phyloP scores from a whole-genome alignment of 2,888 invertebrate genomes.

The Stictocephala bisonia region DNA sequence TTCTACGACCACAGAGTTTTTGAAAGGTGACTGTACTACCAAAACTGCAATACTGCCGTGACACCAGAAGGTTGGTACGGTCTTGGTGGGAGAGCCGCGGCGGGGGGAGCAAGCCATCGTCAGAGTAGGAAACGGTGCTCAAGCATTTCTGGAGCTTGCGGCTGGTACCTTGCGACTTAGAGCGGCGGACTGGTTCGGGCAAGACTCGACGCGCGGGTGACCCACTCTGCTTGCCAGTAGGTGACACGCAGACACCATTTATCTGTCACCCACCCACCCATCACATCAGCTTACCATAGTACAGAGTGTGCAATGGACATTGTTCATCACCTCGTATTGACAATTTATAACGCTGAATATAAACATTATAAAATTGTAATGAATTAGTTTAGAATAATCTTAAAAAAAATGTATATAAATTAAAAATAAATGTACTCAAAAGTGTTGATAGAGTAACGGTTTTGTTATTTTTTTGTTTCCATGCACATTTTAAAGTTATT shows the following conservation, averaged over 20 bases:
- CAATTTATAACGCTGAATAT: neutral
- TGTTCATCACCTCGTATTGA: slow-evolving; percentile 10
- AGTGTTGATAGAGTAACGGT: too few relatives aligned
- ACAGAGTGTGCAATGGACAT: slow-evolving; percentile 34
- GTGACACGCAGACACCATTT: slow-evolving; percentile 81
- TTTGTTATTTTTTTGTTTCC: too few relatives aligned
- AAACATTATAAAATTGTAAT: neutral
- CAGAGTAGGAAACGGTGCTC: slow-evolving; percentile 87
- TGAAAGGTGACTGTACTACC: slow-evolving; percentile 84
- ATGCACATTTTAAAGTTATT: too few relatives aligned
- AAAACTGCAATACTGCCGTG: slow-evolving; percentile 95
- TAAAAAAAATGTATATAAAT: too few relatives aligned
- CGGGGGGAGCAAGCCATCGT: slow-evolving; percentile 65
- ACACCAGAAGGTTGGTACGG: slow-evolving; percentile 76
- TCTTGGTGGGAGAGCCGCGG: slow-evolving; percentile 65
- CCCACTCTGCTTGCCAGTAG: slow-evolving; percentile 64
- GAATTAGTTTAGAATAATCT: too few relatives aligned
- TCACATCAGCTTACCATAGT: slow-evolving; percentile 18
- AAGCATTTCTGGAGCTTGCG: slow-evolving; percentile 91
- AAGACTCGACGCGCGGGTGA: slow-evolving; percentile 63
- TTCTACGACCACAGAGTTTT: slow-evolving; percentile 10
- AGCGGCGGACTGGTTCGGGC: slow-evolving; percentile 79
- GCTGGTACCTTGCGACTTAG: slow-evolving; percentile 93
- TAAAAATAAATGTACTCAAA: too few relatives aligned
- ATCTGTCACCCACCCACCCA: slow-evolving; percentile 68